Percentiles rank a stretch among this genome's conserved stretches.
These are phyloP conservation scores for Cantharis lateralis DNA, from an alignment of 2,888 invertebrate species.

Conservation along the genomic window DNA sequence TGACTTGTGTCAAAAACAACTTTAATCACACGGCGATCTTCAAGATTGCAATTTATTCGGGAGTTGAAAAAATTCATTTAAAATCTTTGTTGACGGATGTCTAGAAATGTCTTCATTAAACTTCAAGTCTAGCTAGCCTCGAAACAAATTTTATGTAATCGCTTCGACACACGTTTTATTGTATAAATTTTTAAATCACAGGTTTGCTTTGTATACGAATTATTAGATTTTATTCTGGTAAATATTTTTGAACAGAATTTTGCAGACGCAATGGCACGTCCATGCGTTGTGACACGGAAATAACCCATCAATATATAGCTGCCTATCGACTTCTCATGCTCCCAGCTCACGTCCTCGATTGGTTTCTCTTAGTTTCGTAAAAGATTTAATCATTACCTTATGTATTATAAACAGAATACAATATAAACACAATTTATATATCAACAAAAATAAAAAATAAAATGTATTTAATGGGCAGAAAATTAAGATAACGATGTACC, in stretches of 20 bases:
- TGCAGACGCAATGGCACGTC: constrained; percentile 31
- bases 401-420: constrained; percentile 24
- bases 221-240: background rate
- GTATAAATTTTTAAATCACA: background rate
- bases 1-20: constrained; percentile 43
- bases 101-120: constrained; percentile 31
- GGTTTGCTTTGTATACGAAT: background rate
- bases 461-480: background rate
- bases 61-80: constrained; percentile 29
- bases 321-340: constrained; percentile 48
- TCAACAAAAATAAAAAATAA: background rate
- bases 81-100: constrained; percentile 35
- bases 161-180: background rate
- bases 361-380: constrained; percentile 45
- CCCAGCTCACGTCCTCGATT: constrained; percentile 50
- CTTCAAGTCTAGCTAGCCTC: background rate
- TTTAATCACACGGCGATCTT: constrained; percentile 42
- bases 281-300: constrained; percentile 45
- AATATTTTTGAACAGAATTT: constrained; percentile 6
- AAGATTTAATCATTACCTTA: constrained; percentile 44
- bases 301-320: constrained; percentile 50
- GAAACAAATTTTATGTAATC: background rate
- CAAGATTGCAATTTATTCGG: constrained; percentile 39
- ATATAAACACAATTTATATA: constrained; percentile 7
- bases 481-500: too few relatives aligned